Percentiles rank a stretch among this genome's conserved stretches.
These are phyloP conservation scores for Nannobrachium achirus DNA, from an alignment of 2,113 vertebrate genomes.

Conservation along the genomic window DNA sequence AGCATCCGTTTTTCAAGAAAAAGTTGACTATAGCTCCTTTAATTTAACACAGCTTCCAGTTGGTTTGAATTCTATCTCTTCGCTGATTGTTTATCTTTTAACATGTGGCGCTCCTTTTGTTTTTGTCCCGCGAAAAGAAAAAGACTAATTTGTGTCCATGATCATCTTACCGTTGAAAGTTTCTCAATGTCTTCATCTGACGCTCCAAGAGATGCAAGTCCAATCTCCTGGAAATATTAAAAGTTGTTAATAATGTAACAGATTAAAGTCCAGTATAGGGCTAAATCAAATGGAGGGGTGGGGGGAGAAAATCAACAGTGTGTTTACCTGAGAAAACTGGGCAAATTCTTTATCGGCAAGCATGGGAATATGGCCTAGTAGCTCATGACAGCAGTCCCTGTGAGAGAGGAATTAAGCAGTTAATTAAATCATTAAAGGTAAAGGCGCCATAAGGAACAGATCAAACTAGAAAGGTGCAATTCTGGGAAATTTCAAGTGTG, in stretches of 20 bases:
- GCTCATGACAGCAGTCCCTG: constrained; percentile 87
- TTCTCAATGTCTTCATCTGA: constrained; percentile 89
- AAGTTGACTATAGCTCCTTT: too few species aligned
- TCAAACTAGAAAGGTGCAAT: too few species aligned
- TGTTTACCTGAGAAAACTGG: constrained; percentile 84
- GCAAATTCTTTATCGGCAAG: constrained; percentile 85
- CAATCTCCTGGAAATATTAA: constrained; percentile 80
- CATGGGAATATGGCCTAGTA: constrained; percentile 86
- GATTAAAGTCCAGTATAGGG: background rate
- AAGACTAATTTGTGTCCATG: background rate
- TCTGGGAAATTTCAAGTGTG: too few species aligned
- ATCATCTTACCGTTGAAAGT: constrained; percentile 82
- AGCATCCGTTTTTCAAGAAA: too few species aligned
- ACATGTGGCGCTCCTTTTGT: too few species aligned
- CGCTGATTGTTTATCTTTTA: too few species aligned
- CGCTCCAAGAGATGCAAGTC: constrained; percentile 85
- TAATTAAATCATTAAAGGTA: background rate
- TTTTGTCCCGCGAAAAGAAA: too few species aligned
- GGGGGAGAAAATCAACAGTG: background rate
- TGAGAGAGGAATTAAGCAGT: constrained; percentile 32
- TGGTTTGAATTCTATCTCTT: too few species aligned
- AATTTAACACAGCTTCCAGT: too few species aligned
- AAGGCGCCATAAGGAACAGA: too few species aligned
- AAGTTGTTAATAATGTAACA: too few species aligned
- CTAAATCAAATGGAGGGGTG: constrained; percentile 4